Evolutionary conservation across 2,888 invertebrate genomes (phyloP), one percentile per base, ranked within the genome.

Genomic region (Papilio elwesi): DNA sequence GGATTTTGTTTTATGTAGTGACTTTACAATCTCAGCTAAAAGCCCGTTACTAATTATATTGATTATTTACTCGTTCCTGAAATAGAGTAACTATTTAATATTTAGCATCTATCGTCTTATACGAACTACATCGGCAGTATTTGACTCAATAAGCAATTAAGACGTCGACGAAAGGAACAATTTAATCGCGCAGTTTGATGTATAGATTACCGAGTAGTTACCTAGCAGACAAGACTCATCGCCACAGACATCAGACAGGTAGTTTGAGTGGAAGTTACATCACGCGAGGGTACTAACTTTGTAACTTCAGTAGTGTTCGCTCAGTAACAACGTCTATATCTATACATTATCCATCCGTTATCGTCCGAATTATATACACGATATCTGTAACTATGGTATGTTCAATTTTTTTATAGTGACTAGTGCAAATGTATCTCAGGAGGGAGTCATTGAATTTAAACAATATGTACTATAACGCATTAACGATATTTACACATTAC

Each of bases 161-260:
- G 53, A 70, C 10, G 70, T 70, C 70, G 38, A 47, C 59, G 26
- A 53, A 70, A 64, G 63, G 47, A 63, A 70, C 70, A 63, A 53
- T 26, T 52, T 64, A 48, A 70, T 70, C 16, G 63, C 47, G 11
- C 47, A 16, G 63, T 53, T 63, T 63, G 53, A 47, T 70, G 16
- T 67, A 67, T 55, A 26, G 47, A 70, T 70, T 70, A 53, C 63
- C 16, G 13, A 49, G 57, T 63, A 53, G 70, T 70, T 63, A 63
- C 26, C 26, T 26, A 4, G 4, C 26, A 26, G 26, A 26, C 63
- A 16, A 64, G 52, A 51, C 16, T 52, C 52, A 69, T 63, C 62
- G 63, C 15, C 9, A 51, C 36, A 43, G 70, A 70, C 48, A 70
- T n/a, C 38, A 38, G 53, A n/a, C 47, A 70, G 53, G 63, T 64